These are phyloP conservation scores for Xylota segnis DNA, from an alignment of 2,888 invertebrate species.

Conservation along the genomic window DNA sequence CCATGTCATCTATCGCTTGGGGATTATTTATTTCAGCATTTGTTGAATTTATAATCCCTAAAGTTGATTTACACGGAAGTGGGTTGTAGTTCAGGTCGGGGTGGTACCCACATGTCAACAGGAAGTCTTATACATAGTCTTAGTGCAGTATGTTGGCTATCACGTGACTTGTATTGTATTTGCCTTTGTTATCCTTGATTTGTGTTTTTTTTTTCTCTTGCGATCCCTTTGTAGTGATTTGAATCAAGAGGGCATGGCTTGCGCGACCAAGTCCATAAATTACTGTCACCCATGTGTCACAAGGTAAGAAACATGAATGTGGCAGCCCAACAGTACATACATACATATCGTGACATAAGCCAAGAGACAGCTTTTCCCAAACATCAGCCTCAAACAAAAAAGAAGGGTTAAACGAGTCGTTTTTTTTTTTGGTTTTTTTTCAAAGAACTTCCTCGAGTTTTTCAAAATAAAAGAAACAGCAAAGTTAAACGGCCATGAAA, in stretches of 20 bases:
- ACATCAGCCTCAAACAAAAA: constrained; percentile 42
- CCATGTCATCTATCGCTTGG: constrained; percentile 72
- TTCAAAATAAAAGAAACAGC: neutral
- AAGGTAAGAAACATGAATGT: constrained; percentile 76
- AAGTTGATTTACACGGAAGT: constrained; percentile 69
- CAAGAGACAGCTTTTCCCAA: constrained; percentile 70
- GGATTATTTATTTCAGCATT: constrained; percentile 76
- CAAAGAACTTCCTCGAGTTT: constrained; percentile 28
- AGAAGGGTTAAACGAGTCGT: constrained; percentile 61
- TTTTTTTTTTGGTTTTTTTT: constrained; percentile 26
- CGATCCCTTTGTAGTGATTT: constrained; percentile 65
- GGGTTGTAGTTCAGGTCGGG: neutral
- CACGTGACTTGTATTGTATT: constrained; percentile 71
- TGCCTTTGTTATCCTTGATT: constrained; percentile 60
- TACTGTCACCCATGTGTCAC: constrained; percentile 76
- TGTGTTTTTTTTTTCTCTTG: neutral
- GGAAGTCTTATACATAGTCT: constrained; percentile 70
- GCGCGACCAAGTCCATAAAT: constrained; percentile 74
- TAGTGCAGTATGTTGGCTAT: constrained; percentile 73
- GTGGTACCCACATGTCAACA: constrained; percentile 61
- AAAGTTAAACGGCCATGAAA: constrained; percentile 72
- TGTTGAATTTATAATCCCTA: constrained; percentile 76
- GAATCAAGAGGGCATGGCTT: constrained; percentile 51
- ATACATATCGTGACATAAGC: constrained; percentile 69
- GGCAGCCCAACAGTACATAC: constrained; percentile 52